Base-by-base conservation (phyloP, 2,888 invertebrate species). In the Prostheceraeus crozeri region DNA sequence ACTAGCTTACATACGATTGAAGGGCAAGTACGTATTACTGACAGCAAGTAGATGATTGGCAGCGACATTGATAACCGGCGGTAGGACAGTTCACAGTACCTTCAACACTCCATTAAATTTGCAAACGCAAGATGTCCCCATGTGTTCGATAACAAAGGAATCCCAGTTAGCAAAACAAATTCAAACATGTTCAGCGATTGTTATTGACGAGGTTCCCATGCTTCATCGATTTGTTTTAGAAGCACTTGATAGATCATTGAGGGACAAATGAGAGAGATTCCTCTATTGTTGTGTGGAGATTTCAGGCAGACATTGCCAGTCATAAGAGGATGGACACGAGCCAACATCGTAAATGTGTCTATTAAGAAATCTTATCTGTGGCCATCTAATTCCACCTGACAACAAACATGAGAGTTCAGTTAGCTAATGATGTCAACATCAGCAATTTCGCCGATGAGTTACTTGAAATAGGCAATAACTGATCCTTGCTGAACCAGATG, bases 11-110 rank as follows among this genome's bases (percentile, higher is more conserved):
- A n/a, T n/a, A n/a, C n/a, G n/a, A n/a, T n/a, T n/a, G n/a, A n/a
- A n/a, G n/a, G n/a, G n/a, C n/a, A n/a, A n/a, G n/a, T n/a, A n/a
- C n/a, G n/a, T n/a, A n/a, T n/a, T n/a, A n/a, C 72, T 74, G 10
- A 63, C 77, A 23, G 75, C 76, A 8, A 76, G 72, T 35, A 77
- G 76, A 3, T 77, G 77, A 8, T 77, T 79, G 62, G 77, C 77
- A 28, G 75, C 77, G 3, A 77, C 73, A n/a, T 67, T 78, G 30
- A 62, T 79, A n/a, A 11, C n/a, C n/a, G n/a, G 66, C 51, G 65
- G 66, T 19, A 53, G 63, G 36, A 68, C 68, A 27, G 65, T 62
- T 19, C 66, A 69, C 61, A 63, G 62, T 4, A 36, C 61, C n/a
- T 59, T 65, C 10, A 60, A 57, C 33, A 14, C 65, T n/a, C 63